Conservation (phyloP, 2,888 invertebrate genomes). For the Archaeoteleia sp. region DNA sequence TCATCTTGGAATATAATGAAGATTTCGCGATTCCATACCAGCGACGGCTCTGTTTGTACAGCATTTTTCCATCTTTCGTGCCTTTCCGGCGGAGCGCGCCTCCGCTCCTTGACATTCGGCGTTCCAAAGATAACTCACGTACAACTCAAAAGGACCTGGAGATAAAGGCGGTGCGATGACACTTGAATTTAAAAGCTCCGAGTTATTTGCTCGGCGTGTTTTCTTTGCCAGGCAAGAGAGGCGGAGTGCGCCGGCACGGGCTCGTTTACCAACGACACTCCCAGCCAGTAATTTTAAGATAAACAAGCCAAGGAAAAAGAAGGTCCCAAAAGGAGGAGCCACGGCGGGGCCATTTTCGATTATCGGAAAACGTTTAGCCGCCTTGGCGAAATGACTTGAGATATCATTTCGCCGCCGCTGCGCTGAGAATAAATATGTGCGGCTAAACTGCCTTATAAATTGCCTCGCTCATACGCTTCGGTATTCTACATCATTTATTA, state of each 20-base stretch:
- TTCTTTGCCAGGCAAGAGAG: conserved; percentile 46
- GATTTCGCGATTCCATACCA: too few species aligned
- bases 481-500: too few species aligned
- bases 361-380: conserved; percentile 58
- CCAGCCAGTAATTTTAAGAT: conserved; percentile 50
- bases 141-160: conserved; percentile 32
- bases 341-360: conserved; percentile 50
- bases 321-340: conserved; percentile 35
- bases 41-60: too few species aligned
- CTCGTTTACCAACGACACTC: conserved; percentile 43
- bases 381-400: conserved; percentile 44
- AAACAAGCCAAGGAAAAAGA: conserved; percentile 27
- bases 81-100: neutral
- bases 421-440: neutral
- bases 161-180: conserved; percentile 48
- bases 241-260: conserved; percentile 31
- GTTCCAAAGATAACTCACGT: conserved; percentile 42
- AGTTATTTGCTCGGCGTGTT: conserved; percentile 55
- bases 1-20: too few species aligned
- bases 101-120: conserved; percentile 5
- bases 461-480: too few species aligned
- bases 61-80: too few species aligned
- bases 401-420: conserved; percentile 42
- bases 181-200: conserved; percentile 56
- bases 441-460: too few species aligned